Evolutionary conservation across 2,113 vertebrate genomes (phyloP).

Genomic region (Pipa parva): DNA sequence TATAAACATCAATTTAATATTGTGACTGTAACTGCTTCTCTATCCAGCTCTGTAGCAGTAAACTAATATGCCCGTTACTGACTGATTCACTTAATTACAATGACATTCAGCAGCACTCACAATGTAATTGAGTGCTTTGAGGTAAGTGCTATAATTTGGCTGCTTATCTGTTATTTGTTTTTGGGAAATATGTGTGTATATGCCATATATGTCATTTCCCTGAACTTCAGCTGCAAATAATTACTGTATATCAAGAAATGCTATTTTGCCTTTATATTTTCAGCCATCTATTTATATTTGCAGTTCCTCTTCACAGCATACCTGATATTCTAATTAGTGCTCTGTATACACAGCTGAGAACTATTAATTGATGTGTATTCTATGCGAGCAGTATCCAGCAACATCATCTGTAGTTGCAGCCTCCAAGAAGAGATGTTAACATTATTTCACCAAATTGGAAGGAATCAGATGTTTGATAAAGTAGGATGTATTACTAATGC

Average conservation of each 20-base stretch:
- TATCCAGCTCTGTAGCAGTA: constrained; percentile 2
- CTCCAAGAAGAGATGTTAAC: constrained; percentile 16
- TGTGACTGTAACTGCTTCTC: constrained; percentile 11
- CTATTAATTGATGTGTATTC: constrained; percentile 28
- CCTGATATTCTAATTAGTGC: constrained; percentile 15
- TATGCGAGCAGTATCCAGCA: constrained; percentile 16
- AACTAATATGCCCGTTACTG: background rate
- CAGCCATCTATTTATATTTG: constrained; percentile 9
- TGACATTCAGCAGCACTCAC: constrained; percentile 18
- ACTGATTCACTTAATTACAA: constrained; percentile 16
- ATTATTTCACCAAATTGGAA: no score
- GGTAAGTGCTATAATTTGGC: constrained; percentile 18
- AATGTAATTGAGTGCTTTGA: constrained; percentile 41
- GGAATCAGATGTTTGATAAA: no score
- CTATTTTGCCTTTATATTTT: background rate
- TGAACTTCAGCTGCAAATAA: constrained; percentile 23
- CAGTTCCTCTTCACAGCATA: constrained; percentile 15
- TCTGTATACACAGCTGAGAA: constrained; percentile 21
- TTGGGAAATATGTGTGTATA: constrained; percentile 38
- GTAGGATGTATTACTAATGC: no score
- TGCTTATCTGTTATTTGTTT: constrained; percentile 40
- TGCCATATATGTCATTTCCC: constrained; percentile 26
- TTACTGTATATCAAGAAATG: constrained; percentile 33
- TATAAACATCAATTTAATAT: constrained; percentile 37
- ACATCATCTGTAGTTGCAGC: constrained; percentile 2